Evolutionary conservation across 2,797 vertebrate species (phyloP).

Genomic region (Macrochelys suwanniensis): DNA sequence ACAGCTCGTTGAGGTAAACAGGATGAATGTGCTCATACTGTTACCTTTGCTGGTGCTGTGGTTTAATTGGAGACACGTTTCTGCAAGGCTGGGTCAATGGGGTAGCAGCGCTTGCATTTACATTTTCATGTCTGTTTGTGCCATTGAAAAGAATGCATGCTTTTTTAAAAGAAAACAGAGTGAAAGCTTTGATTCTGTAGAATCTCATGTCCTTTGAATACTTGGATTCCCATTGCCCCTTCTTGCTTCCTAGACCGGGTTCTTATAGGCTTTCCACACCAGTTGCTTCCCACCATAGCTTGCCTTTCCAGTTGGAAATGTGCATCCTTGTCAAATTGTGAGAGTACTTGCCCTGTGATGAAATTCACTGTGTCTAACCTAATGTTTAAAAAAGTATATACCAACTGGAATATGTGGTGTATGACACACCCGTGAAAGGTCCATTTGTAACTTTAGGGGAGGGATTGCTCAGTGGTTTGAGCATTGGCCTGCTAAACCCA

Average conservation of each 20-base stretch:
- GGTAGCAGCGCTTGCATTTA: neutral
- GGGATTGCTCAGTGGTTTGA: too few relatives aligned
- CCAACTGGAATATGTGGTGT: neutral
- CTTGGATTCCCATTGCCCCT: neutral
- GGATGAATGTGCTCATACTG: neutral
- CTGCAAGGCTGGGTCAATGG: neutral
- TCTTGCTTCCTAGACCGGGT: neutral
- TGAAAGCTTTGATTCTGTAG: neutral
- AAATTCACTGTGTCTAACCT: neutral
- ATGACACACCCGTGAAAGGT: neutral
- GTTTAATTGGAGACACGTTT: neutral
- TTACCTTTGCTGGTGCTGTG: neutral
- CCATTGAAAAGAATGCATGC: neutral
- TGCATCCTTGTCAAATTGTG: neutral
- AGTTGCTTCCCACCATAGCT: neutral
- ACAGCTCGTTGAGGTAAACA: neutral
- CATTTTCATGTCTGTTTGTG: neutral
- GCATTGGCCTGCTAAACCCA: too few relatives aligned
- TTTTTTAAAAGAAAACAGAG: neutral
- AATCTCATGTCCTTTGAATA: neutral
- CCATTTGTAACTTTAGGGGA: neutral
- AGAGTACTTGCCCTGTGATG: neutral
- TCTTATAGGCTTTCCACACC: neutral
- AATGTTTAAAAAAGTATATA: neutral
- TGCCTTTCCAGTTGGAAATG: neutral